phyloP scores from a whole-genome alignment of 23 tunicate species.

The Halocynthia aurantium region DNA sequence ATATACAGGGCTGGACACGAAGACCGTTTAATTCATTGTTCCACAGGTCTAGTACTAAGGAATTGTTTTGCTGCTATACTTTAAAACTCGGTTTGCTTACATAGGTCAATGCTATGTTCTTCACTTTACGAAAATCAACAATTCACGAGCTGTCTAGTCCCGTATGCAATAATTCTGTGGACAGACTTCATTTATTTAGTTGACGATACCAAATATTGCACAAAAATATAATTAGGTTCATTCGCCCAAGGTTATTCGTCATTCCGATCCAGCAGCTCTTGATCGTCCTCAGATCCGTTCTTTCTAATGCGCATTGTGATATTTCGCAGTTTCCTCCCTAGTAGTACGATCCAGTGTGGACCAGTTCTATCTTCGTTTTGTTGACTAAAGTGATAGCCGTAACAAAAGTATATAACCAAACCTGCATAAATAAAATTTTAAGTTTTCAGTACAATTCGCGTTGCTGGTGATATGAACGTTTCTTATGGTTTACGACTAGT shows the following conservation, averaged over 20 bases:
- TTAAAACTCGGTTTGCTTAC: no score
- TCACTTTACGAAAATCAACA: no score
- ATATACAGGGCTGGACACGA: no score
- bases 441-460: background rate
- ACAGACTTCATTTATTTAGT: no score
- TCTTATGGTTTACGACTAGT: background rate
- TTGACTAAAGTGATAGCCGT: constrained; percentile 53
- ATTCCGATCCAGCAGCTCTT: background rate
- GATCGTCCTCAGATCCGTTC: background rate
- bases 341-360: background rate
- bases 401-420: constrained; percentile 35
- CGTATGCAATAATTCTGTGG: no score
- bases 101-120: no score
- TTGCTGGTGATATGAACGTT: background rate
- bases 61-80: no score
- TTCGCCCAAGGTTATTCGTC: background rate
- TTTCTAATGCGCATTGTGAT: background rate
- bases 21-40: no score
- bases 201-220: no score
- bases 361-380: constrained; percentile 25
- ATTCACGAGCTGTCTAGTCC: no score
- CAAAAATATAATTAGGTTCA: no score
- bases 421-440: constrained; percentile 10
- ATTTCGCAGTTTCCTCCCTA: background rate
- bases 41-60: no score